Conservation (phyloP, 2,888 invertebrate genomes). For the Morpho helenor region DNA sequence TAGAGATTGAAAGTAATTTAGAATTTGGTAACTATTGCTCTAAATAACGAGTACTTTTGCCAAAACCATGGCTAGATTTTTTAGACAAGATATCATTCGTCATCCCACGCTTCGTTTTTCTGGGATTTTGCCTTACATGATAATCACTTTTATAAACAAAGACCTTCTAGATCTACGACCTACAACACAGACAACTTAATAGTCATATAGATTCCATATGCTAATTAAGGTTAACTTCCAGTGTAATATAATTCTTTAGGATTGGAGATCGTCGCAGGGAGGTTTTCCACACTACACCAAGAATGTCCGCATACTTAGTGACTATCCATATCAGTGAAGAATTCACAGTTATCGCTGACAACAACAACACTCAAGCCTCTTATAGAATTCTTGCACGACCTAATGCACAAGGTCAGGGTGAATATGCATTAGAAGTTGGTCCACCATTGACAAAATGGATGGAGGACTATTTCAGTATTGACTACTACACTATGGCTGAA, state of each 20-base stretch:
- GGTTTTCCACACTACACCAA: slow-evolving; percentile 78
- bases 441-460: slow-evolving; percentile 62
- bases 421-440: slow-evolving; percentile 64
- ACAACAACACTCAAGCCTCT: slow-evolving; percentile 40
- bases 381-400: slow-evolving; percentile 66
- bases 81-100: no score
- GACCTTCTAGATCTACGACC: no score
- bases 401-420: slow-evolving; percentile 56
- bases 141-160: no score
- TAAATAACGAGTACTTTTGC: no score
- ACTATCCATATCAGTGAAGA: slow-evolving; percentile 81
- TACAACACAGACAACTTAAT: no score
- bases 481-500: slow-evolving; percentile 57
- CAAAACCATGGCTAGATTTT: no score
- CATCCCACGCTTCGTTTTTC: no score
- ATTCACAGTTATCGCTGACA: slow-evolving; percentile 58
- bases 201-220: no score
- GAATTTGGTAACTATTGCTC: no score
- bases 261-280: slow-evolving; percentile 50
- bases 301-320: slow-evolving; percentile 91
- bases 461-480: slow-evolving; percentile 54
- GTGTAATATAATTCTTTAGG: slow-evolving; percentile 34
- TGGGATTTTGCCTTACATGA: no score
- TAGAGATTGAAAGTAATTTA: no score
- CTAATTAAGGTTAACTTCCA: no score